Percentiles rank a stretch among this genome's conserved stretches.
Conservation (phyloP, 92 coral and sea anemone genomes). For the Epizoanthus scotinus region DNA sequence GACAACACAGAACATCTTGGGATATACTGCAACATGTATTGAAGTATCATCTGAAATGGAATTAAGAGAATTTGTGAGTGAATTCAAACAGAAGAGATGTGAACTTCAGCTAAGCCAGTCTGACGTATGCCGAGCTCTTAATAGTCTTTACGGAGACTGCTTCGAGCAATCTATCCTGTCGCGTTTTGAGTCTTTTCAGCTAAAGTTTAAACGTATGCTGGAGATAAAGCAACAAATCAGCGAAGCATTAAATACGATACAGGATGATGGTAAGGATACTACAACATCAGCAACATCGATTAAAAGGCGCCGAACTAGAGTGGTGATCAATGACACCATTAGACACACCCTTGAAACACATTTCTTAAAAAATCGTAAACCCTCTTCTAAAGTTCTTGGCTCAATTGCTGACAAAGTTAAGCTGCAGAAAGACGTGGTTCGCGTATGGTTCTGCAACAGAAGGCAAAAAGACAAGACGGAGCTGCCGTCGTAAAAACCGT, state of each 20-base stretch:
- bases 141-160: constrained; percentile 1
- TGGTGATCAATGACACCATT: background rate
- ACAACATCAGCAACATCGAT: background rate
- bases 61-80: background rate
- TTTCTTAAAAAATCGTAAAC: background rate
- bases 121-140: constrained; percentile 7
- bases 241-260: background rate
- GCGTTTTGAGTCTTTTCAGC: constrained; percentile 18
- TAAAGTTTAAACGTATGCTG: background rate
- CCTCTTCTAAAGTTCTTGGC: background rate
- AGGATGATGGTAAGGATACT: background rate
- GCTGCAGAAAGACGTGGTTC: constrained; percentile 15
- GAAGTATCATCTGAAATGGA: background rate
- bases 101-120: constrained; percentile 7
- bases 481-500: background rate
- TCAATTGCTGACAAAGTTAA: constrained; percentile 11
- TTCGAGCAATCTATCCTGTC: constrained; percentile 22
- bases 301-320: constrained; percentile 15
- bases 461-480: constrained; percentile 15
- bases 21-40: background rate
- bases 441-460: constrained; percentile 32
- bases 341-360: constrained; percentile 6
- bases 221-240: background rate
- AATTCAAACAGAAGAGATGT: constrained; percentile 11
- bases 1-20: background rate